Evolutionary conservation across 2,113 vertebrate genomes (phyloP), one percentile per base, ranked within the genome.

Genomic region (Pan paniscus): DNA sequence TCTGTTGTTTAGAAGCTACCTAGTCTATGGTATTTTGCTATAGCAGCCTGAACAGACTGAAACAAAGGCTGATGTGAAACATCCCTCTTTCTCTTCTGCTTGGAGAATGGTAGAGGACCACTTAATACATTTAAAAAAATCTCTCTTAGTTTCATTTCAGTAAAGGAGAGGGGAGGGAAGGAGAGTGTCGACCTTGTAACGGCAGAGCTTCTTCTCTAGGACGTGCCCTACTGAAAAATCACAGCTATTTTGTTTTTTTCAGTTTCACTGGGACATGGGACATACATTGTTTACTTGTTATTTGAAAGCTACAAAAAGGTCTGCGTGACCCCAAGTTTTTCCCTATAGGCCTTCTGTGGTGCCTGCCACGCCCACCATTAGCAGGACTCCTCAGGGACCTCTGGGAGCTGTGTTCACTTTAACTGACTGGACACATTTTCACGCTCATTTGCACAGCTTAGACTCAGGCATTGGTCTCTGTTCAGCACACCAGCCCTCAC

Each of bases 251-350:
- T 97, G 14, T 35, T 75, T 93, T 93, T 46, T 85, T 52, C 23
- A 48, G 43, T 59, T 73, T 81, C n/a, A 18, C 23, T 64, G 50
- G 32, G 70, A 81, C 8, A 6, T 40, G 79, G 57, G 55, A 27
- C 78, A 73, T 72, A 7, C 17, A 46, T 68, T 87, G 30, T 70
- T 93, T 93, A 73, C 52, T 86, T 61, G 48, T 40, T 90, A 76
- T 68, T 61, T 96, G 87, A 97, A 98, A 94, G 2, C 40, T 50
- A 75, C 50, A 50, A n/a, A 92, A 97, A 86, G 25, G 73, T 96
- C 88, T 83, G 59, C 0, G 0, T 73, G 93, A 91, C 46, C 18
- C n/a, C 6, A 10, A 13, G 6, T 59, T 90, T 87, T 73, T 32
- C 78, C 46, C 40, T 38, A 18, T 0, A 43, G 73, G 59, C 9